phyloP scores from a whole-genome alignment of 1,140 invertebrate species.

The Bombus affinis region DNA sequence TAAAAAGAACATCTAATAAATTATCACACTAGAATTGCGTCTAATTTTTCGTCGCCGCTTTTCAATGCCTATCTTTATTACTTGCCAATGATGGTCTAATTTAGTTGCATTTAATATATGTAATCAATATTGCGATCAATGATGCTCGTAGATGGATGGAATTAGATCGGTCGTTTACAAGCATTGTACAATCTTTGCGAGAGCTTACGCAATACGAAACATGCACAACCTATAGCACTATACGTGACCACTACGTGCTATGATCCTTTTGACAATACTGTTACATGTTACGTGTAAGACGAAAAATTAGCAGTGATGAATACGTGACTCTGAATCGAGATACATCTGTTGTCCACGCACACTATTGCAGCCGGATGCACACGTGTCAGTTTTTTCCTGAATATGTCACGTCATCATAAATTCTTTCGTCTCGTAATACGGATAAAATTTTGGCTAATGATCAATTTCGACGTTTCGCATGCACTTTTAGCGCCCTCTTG shows the following conservation, averaged over 20 bases:
- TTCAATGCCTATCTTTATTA: not conserved
- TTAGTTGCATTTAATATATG: slow-evolving; percentile 11
- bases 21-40: not conserved
- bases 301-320: not conserved
- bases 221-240: not conserved
- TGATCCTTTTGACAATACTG: not conserved
- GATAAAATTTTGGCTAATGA: slow-evolving; percentile 38
- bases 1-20: not conserved
- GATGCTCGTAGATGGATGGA: slow-evolving; percentile 10
- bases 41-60: not conserved
- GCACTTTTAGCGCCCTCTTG: not conserved
- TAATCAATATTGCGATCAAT: slow-evolving; percentile 31
- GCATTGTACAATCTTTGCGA: slow-evolving; percentile 17
- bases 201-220: slow-evolving; percentile 34
- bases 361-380: not conserved
- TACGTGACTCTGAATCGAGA: not conserved
- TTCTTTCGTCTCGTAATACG: slow-evolving; percentile 22
- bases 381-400: not conserved
- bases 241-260: not conserved
- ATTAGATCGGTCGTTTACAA: slow-evolving; percentile 33
- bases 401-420: slow-evolving; percentile 24
- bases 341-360: not conserved
- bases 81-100: slow-evolving; percentile 24
- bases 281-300: too few relatives aligned
- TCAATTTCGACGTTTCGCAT: slow-evolving; percentile 1